phyloP scores from a whole-genome alignment of 2,888 invertebrate species.

The Archaeoteleia sp. region DNA sequence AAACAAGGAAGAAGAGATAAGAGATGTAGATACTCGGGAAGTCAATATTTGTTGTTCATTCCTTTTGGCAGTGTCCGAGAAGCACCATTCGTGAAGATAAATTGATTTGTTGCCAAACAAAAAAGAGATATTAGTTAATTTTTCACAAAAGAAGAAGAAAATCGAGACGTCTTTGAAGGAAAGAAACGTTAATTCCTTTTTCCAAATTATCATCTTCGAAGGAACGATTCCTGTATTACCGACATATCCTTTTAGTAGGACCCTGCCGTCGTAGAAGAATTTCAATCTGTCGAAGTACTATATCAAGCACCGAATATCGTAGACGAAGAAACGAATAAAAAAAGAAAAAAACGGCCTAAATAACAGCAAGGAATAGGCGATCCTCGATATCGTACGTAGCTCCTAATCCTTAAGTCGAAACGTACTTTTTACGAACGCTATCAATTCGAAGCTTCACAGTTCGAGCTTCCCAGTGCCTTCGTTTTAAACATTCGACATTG shows the following conservation, averaged over 20 bases:
- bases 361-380: slow-evolving; percentile 22
- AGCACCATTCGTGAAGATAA: slow-evolving; percentile 28
- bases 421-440: slow-evolving; percentile 32
- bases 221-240: too few species aligned
- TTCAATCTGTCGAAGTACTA: slow-evolving; percentile 9
- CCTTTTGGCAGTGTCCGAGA: slow-evolving; percentile 45
- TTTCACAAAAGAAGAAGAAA: too few species aligned
- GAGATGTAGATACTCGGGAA: slow-evolving; percentile 20
- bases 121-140: too few species aligned
- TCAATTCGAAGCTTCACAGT: slow-evolving; percentile 44
- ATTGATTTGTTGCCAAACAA: slow-evolving; percentile 1
- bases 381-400: slow-evolving; percentile 30
- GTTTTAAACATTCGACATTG: slow-evolving; percentile 28
- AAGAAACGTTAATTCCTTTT: too few species aligned
- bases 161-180: too few species aligned
- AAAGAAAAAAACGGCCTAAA: slow-evolving; percentile 33
- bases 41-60: slow-evolving; percentile 39
- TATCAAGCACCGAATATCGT: slow-evolving; percentile 17
- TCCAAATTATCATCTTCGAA: too few species aligned
- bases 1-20: not conserved
- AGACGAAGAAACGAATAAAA: slow-evolving; percentile 25
- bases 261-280: not conserved
- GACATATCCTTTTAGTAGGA: slow-evolving; percentile 35
- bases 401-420: slow-evolving; percentile 24
- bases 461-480: slow-evolving; percentile 53